Base-by-base conservation (phyloP, 2,113 vertebrate genomes). In the Proteles cristata region DNA sequence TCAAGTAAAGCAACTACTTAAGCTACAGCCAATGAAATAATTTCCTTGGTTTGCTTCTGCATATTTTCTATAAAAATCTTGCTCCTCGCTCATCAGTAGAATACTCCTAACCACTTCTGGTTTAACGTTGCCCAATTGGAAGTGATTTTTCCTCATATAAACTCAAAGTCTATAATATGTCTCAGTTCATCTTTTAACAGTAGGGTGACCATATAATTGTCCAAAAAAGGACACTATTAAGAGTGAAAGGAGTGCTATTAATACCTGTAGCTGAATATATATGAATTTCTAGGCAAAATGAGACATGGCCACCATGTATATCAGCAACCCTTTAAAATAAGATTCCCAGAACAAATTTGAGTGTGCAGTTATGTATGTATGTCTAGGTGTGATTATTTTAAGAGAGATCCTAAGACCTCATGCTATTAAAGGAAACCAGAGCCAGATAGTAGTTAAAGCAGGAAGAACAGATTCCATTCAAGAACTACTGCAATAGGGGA, bases 101-200 rank as follows among this genome's bases (percentile, higher is more conserved):
- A 15, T 4, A 79, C 9, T 21, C 10, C 26, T 86, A 80, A 95
- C 28, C 14, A 63, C 53, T 63, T 86, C 26, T 53, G 19, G 26
- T 63, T 86, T 50, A 43, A 2, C 2, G 11, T 16, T 86, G 25
- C 4, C 17, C 39, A 19, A 26, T 6, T 79, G 11, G n/a, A 92
- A 79, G 16, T 69, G 7, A 84, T 90, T 84, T 84, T 84, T 76
- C 15, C 48, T 90, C 79, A 91, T 63, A 39, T 55, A 94, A 93
- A 55, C 28, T 73, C 23, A 71, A 71, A 63, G 33, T 63, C 39
- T 91, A 23, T 91, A 50, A 61, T 91, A 11, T 71, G 65, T 14
- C 33, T 43, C 23, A 66, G 4, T 77, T 82, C 73, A 39, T 63
- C 14, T 86, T 45, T 86, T 86, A 50, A 63, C 50, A 68, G 2